A percentile compares a stretch with the other conserved stretches of the same genome.
phyloP scores from a whole-genome alignment of 2,797 vertebrate species.

The Thalassophryne amazonica region DNA sequence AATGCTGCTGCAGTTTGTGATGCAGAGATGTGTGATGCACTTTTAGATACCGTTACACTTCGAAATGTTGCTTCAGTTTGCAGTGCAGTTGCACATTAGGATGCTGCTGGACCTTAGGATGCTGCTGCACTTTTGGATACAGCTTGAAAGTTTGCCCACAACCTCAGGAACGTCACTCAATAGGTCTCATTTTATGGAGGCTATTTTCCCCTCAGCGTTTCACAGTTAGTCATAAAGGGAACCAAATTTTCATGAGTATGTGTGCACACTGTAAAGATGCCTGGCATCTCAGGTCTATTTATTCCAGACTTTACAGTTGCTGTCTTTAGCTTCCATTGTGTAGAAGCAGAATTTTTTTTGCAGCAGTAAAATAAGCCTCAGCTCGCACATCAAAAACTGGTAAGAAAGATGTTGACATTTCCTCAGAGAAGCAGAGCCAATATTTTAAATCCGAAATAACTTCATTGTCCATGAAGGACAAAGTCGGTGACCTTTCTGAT shows the following conservation, averaged over 20 bases:
- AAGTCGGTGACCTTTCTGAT: constrained; percentile 13
- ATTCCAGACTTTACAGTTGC: constrained; percentile 27
- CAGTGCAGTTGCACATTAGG: constrained; percentile 28
- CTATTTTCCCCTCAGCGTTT: constrained; percentile 46
- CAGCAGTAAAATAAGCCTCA: constrained; percentile 20
- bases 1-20: too few species aligned
- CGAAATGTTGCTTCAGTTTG: constrained; percentile 34
- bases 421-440: constrained; percentile 24
- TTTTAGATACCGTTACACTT: too few species aligned
- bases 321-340: constrained; percentile 15
- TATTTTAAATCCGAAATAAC: constrained; percentile 8
- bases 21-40: too few species aligned
- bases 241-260: constrained; percentile 12
- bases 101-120: too few species aligned
- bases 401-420: constrained; percentile 2
- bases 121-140: too few species aligned
- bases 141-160: constrained; percentile 32
- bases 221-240: constrained; percentile 1
- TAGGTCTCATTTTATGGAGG: constrained; percentile 39
- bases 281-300: constrained; percentile 25
- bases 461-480: constrained; percentile 15
- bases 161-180: constrained; percentile 29
- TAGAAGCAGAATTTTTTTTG: too few species aligned
- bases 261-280: constrained; percentile 14
- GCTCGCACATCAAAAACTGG: constrained; percentile 22